These are phyloP conservation scores for Hetaerina titia DNA, from an alignment of 2,888 invertebrate species.

Conservation along the genomic window DNA sequence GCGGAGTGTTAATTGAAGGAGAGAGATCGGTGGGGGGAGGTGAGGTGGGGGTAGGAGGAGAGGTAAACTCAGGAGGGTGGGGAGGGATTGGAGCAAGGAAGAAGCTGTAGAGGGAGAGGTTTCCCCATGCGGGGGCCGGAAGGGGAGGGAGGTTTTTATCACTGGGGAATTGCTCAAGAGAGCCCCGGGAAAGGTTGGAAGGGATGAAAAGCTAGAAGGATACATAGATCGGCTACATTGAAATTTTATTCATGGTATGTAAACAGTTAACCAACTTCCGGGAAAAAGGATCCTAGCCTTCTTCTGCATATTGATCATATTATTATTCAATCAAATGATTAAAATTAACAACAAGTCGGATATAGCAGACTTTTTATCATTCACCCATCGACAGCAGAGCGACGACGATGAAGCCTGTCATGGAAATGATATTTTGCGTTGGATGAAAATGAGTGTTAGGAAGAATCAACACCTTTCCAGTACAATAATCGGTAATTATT, in stretches of 20 bases:
- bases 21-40: background rate
- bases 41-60: background rate
- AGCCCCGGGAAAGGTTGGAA: background rate
- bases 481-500: no score
- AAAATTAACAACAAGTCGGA: background rate
- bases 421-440: no score
- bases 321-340: background rate
- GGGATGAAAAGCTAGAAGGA: background rate
- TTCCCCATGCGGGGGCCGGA: background rate
- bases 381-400: no score
- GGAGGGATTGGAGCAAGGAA: background rate
- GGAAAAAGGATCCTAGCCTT: background rate
- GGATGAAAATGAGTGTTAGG: no score
- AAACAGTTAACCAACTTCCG: background rate
- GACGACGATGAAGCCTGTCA: no score
- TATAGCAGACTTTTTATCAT: no score
- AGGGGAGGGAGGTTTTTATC: background rate
- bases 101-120: background rate
- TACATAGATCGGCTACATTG: background rate
- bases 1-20: constrained; percentile 58
- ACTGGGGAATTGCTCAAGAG: background rate
- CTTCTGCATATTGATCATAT: background rate
- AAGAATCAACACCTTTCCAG: no score
- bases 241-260: background rate
- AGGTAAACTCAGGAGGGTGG: background rate